Evolutionary conservation across 2,888 invertebrate genomes (phyloP).

Genomic region (Galeopsomyia nigrocyanea): DNA sequence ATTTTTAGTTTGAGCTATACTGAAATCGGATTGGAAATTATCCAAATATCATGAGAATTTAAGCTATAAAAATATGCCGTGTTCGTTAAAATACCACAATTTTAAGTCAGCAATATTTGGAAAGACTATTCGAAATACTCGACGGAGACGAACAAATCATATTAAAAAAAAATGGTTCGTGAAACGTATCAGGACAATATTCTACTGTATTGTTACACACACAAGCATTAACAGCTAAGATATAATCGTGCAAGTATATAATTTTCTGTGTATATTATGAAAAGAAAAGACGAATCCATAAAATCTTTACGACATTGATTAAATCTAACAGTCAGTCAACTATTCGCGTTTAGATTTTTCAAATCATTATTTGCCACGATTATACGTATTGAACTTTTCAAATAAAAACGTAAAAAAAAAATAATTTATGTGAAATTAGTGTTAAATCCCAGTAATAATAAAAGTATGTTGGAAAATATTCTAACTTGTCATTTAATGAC

Average conservation of each 20-base stretch:
- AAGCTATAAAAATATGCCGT: no score
- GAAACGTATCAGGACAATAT: conserved; percentile 38
- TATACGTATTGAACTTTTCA: no score
- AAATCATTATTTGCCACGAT: no score
- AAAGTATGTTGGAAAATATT: no score
- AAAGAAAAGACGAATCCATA: not conserved
- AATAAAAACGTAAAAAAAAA: no score
- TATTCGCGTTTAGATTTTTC: conserved; percentile 5
- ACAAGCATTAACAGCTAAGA: conserved; percentile 35
- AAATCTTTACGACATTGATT: not conserved
- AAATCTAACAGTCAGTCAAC: conserved; percentile 14
- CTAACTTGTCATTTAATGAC: no score
- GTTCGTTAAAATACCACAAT: no score
- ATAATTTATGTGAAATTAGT: no score
- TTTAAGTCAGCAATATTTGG: no score
- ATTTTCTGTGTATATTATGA: conserved; percentile 34
- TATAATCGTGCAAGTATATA: conserved; percentile 25
- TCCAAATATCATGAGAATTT: no score
- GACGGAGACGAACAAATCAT: not conserved
- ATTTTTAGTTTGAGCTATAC: not conserved
- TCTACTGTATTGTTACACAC: conserved; percentile 29
- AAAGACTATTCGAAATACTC: conserved; percentile 24
- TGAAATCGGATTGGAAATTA: not conserved
- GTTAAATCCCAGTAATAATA: no score
- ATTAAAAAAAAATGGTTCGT: conserved; percentile 14